These are phyloP conservation scores for Habropoda laboriosa DNA, from an alignment of 1,140 invertebrate species.

Conservation along the genomic window DNA sequence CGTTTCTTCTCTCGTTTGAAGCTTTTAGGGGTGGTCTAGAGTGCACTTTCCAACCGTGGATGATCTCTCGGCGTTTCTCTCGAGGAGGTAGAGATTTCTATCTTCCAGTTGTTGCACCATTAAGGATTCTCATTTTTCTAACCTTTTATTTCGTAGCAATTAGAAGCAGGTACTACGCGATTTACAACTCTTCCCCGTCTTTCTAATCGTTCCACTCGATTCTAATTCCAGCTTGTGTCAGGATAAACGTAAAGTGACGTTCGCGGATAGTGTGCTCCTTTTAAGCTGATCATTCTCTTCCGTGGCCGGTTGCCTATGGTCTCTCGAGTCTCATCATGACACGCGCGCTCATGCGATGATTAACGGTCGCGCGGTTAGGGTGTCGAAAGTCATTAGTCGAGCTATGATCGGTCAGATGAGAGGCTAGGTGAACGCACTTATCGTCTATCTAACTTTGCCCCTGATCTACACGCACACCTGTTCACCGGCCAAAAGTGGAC, in stretches of 20 bases:
- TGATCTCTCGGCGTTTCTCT: too few relatives aligned
- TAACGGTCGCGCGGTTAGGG: slow-evolving; percentile 73
- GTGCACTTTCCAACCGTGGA: background rate
- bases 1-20: background rate
- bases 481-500: background rate
- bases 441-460: slow-evolving; percentile 5
- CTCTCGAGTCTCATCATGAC: slow-evolving; percentile 31
- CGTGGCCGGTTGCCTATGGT: slow-evolving; percentile 21
- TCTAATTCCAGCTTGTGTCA: background rate
- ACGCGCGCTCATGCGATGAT: slow-evolving; percentile 64
- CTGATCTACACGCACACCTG: slow-evolving; percentile 39
- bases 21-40: background rate
- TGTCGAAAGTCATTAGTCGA: slow-evolving; percentile 74
- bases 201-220: background rate
- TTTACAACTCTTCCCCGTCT: background rate
- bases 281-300: slow-evolving; percentile 19
- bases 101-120: too few relatives aligned
- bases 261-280: background rate
- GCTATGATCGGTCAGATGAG: slow-evolving; percentile 50
- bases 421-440: slow-evolving; percentile 54
- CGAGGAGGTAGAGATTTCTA: background rate
- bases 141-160: too few relatives aligned
- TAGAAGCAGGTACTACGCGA: too few relatives aligned
- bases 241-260: slow-evolving; percentile 12
- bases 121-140: too few relatives aligned